A percentile compares a stretch with the other conserved stretches of the same genome.
Conservation (phyloP, 2,113 vertebrate genomes). For the Coptodon bakossiorum region DNA sequence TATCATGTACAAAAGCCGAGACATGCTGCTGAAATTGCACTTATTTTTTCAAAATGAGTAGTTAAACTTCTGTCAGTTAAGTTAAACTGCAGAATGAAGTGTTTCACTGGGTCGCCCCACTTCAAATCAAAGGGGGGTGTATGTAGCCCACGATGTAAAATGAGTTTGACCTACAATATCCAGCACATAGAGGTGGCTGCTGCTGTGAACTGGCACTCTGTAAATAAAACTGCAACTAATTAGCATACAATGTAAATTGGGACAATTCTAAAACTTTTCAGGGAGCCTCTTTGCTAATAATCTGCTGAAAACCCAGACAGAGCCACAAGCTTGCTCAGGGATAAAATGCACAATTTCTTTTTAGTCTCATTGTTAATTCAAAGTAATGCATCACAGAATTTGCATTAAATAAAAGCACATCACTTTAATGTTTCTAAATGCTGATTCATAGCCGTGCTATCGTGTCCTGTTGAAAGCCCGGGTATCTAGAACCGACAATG, state of each 20-base stretch:
- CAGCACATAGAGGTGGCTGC: neutral
- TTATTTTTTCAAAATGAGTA: neutral
- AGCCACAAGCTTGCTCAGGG: neutral
- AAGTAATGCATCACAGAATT: neutral
- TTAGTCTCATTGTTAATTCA: neutral
- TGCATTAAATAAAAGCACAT: accelerated
- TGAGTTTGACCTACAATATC: neutral
- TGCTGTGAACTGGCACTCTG: neutral
- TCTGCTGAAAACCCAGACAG: neutral
- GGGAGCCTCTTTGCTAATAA: neutral
- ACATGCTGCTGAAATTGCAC: neutral
- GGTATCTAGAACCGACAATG: neutral
- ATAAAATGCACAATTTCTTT: neutral
- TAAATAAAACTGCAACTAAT: neutral
- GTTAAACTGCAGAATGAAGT: neutral
- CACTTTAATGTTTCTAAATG: neutral
- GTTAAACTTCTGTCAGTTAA: neutral
- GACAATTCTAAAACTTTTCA: neutral
- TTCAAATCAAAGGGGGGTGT: neutral
- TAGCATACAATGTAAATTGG: neutral
- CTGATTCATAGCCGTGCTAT: neutral
- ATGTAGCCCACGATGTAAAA: neutral
- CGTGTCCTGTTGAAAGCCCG: neutral
- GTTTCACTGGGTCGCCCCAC: neutral
- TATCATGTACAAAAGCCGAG: accelerated